phyloP scores from a whole-genome alignment of 2,797 vertebrate genomes.

The Sebastes vulpes region DNA sequence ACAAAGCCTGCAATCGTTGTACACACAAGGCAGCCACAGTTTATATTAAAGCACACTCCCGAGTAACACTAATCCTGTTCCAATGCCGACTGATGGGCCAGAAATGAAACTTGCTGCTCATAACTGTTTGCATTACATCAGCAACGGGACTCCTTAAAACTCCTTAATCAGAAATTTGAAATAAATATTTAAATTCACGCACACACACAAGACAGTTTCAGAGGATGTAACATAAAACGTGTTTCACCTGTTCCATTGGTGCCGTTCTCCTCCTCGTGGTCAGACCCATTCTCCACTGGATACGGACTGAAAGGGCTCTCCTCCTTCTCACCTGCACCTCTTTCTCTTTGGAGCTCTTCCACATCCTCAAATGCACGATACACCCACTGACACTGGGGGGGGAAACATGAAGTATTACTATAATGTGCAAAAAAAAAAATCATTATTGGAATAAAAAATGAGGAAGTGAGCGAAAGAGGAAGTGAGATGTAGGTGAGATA shows the following conservation, averaged over 20 bases:
- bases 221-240: background rate
- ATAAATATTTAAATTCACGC: background rate
- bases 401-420: background rate
- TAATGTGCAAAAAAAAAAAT: background rate
- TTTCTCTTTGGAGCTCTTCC: conserved; percentile 79
- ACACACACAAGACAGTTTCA: background rate
- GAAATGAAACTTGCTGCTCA: background rate
- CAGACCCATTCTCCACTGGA: conserved; percentile 81
- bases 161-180: background rate
- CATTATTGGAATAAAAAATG: background rate
- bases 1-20: conserved; percentile 1
- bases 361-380: conserved; percentile 94
- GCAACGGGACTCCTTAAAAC: background rate
- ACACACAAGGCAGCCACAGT: background rate
- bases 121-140: background rate
- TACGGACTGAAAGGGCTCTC: conserved; percentile 77
- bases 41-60: background rate
- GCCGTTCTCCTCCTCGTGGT: conserved; percentile 81
- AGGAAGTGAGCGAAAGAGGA: background rate
- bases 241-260: conserved; percentile 88
- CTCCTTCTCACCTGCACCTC: conserved; percentile 55
- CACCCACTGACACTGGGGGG: conserved; percentile 92
- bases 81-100: background rate
- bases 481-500: background rate
- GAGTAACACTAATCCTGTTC: background rate